phyloP scores from a whole-genome alignment of 2,797 vertebrate genomes.

The Anas bernieri region DNA sequence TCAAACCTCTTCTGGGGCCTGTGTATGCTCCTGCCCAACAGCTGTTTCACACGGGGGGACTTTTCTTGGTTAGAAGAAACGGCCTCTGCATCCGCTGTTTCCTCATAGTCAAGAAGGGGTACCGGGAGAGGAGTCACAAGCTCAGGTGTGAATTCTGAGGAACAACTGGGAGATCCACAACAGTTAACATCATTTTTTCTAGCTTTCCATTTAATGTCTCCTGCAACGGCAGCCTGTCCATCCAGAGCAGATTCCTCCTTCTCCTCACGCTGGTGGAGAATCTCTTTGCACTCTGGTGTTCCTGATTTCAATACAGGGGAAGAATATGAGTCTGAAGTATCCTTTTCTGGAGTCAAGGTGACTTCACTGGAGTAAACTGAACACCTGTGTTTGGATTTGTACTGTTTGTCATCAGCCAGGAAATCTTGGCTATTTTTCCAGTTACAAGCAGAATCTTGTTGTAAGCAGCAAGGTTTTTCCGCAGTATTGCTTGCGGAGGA shows the following conservation, averaged over 20 bases:
- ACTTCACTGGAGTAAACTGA: not conserved
- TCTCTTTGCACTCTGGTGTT: slow-evolving; percentile 4
- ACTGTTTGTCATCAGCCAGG: slow-evolving; percentile 44
- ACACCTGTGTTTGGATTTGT: not conserved
- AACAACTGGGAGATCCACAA: not conserved
- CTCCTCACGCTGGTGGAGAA: not conserved
- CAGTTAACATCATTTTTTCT: not conserved
- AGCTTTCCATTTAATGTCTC: not conserved
- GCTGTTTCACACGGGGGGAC: not conserved
- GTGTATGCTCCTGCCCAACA: rapidly evolving
- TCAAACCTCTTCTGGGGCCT: not conserved
- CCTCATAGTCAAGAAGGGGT: slow-evolving; percentile 70
- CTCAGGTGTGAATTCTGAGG: slow-evolving; percentile 37
- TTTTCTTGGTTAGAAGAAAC: not conserved
- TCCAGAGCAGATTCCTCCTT: slow-evolving; percentile 15
- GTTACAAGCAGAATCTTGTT: slow-evolving; percentile 10
- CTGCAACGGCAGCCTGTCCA: not conserved
- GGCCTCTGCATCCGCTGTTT: not conserved
- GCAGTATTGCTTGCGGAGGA: slow-evolving; percentile 60
- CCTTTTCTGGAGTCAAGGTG: slow-evolving; percentile 9
- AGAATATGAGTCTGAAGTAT: not conserved
- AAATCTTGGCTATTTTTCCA: slow-evolving; percentile 7
- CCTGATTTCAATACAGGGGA: slow-evolving; percentile 12
- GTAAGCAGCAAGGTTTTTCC: slow-evolving; percentile 81
- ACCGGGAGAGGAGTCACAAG: slow-evolving; percentile 70